Base-by-base conservation (phyloP, 2,113 vertebrate genomes). In the Oryzias javanicus region DNA sequence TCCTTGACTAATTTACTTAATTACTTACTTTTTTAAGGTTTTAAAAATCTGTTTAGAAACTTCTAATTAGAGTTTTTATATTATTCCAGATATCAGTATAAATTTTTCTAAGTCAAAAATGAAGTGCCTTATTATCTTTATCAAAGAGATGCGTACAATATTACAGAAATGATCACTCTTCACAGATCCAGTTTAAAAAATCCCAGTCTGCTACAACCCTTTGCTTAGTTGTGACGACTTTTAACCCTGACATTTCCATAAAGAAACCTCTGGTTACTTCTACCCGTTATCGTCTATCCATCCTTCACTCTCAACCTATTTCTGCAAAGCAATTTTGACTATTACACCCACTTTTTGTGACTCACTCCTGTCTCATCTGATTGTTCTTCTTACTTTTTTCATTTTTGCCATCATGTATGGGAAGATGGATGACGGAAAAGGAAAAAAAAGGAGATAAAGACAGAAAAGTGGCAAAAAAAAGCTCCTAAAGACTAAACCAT, bases 311-410 rank as follows among this genome's bases (percentile, higher is more conserved):
- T 80, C 87, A 72, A 77, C 59, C 65, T 58, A 78, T 82, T 72
- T 65, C 74, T 60, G 57, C 58, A 55, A 79, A 58, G 54, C 78
- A 69, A 79, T 78, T 81, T 73, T 64, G 75, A 49, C 73, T 50
- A 61, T 79, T 58, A 82, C 61, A 70, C 68, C 72, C 57, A 76
- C 69, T 64, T 78, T 80, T 72, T 80, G 56, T 79, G 52, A 76
- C 76, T 78, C 76, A 62, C 64, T 80, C 68, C 67, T 44, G 49
- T 75, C 49, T 61, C 64, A 69, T 18, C 25, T 5, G 24, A 49
- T 50, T 54, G 51, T 49, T 70, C 70, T 54, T 57, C 62, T 29
- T 48, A 54, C 42, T 15, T 59, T 63, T 60, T 67, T 49, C 56
- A 71, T 53, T 62, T 51, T 59, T 40, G 12, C 61, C 15, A 15